A percentile compares a stretch with the other conserved stretches of the same genome.
These are phyloP conservation scores for Nomada ruficornis DNA, from an alignment of 2,888 invertebrate genomes.

Conservation along the genomic window DNA sequence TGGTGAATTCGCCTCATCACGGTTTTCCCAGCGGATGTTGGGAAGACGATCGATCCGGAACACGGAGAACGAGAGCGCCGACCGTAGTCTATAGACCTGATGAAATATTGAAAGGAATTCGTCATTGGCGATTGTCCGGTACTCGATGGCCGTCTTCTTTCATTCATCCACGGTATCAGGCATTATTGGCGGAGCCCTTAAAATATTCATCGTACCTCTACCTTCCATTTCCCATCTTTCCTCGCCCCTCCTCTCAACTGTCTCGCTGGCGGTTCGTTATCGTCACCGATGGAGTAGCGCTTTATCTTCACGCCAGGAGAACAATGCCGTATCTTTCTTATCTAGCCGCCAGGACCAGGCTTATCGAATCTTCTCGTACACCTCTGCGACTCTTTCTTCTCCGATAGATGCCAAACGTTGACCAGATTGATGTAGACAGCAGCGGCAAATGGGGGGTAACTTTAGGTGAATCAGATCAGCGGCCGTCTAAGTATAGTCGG, in stretches of 20 bases:
- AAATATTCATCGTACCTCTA: constrained; percentile 70
- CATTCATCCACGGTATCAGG: constrained; percentile 65
- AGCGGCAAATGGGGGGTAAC: neutral
- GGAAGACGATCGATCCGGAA: constrained; percentile 48
- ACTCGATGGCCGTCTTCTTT: constrained; percentile 27
- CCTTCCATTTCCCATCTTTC: constrained; percentile 14
- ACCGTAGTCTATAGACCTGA: constrained; percentile 67
- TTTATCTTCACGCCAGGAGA: constrained; percentile 51
- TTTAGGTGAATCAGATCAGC: neutral
- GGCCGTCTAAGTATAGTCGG: neutral
- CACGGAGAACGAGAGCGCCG: constrained; percentile 40
- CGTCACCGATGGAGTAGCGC: constrained; percentile 48
- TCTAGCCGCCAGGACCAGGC: constrained; percentile 4
- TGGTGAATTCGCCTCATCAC: constrained; percentile 30
- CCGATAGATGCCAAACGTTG: neutral
- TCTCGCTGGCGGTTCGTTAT: constrained; percentile 53
- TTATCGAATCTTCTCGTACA: constrained; percentile 3
- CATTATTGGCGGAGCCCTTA: constrained; percentile 60
- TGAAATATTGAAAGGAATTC: constrained; percentile 78
- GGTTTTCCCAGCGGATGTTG: constrained; percentile 32
- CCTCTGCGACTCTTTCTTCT: neutral
- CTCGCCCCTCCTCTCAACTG: neutral
- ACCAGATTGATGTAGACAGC: neutral
- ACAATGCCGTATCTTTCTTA: constrained; percentile 25
- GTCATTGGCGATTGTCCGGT: constrained; percentile 75